Conservation (phyloP, 2,888 invertebrate species). For the Sepiola atlantica region DNA sequence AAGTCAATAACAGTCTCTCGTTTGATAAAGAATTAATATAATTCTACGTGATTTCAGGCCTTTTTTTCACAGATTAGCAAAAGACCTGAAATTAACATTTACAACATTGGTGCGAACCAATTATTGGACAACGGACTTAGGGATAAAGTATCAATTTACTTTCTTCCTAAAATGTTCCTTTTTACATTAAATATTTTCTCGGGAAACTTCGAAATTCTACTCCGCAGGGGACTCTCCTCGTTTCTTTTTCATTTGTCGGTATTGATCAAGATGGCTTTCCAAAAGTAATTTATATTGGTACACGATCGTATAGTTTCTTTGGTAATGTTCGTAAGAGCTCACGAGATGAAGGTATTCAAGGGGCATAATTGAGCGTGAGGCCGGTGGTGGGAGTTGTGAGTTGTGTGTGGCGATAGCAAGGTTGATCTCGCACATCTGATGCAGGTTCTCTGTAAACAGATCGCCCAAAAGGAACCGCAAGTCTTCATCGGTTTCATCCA, state of each 20-base stretch:
- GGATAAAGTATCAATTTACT: not conserved
- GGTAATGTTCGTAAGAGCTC: not conserved
- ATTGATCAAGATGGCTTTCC: not conserved
- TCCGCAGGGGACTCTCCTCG: accelerated
- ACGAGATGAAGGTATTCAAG: not conserved
- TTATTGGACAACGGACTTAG: not conserved
- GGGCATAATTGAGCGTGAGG: not conserved
- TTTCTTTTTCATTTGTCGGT: not conserved
- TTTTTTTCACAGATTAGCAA: not conserved
- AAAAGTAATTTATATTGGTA: not conserved
- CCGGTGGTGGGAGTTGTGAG: not conserved
- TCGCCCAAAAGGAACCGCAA: not conserved
- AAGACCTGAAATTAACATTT: not conserved
- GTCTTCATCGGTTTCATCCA: not conserved
- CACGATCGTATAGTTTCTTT: not conserved
- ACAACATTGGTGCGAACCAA: not conserved
- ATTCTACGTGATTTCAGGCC: not conserved
- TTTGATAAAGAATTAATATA: not conserved
- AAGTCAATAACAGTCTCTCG: not conserved
- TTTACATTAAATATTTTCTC: not conserved
- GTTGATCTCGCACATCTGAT: not conserved
- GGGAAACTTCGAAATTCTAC: not conserved
- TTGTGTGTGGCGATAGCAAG: not conserved
- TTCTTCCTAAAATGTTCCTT: not conserved
- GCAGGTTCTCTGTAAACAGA: not conserved